Evolutionary conservation across 2,888 invertebrate genomes (phyloP).

Genomic region (Apocheima hispidaria): DNA sequence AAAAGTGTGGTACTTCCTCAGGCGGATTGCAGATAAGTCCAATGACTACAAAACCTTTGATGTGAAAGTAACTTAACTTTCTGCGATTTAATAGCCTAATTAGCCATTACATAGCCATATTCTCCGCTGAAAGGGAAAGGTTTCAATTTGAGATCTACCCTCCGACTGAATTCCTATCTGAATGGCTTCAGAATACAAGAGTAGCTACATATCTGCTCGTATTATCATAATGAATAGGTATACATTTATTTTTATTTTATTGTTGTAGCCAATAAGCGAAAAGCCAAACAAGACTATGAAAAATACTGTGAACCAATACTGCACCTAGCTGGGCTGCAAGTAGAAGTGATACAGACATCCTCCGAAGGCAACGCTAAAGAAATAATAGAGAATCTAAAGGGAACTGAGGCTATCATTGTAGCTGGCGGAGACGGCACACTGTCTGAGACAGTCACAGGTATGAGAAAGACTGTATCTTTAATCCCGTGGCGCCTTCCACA

Average conservation of each 20-base stretch:
- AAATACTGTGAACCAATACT: constrained; percentile 97
- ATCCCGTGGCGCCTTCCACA: too few species aligned
- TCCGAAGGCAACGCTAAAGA: constrained; percentile 95
- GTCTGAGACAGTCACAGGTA: constrained; percentile 93
- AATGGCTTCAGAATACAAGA: neutral
- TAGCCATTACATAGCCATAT: too few species aligned
- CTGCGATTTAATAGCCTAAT: too few species aligned
- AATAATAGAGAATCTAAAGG: constrained; percentile 90
- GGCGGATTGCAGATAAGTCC: too few species aligned
- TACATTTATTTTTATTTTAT: neutral
- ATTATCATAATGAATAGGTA: neutral
- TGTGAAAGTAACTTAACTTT: too few species aligned
- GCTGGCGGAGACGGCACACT: constrained; percentile 98
- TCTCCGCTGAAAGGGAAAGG: too few species aligned
- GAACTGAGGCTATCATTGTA: constrained; percentile 94
- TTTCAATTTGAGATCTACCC: too few species aligned
- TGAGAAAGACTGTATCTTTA: neutral
- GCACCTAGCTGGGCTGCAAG: constrained; percentile 94
- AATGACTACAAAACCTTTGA: too few species aligned
- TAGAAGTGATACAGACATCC: constrained; percentile 89
- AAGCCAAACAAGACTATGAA: constrained; percentile 90
- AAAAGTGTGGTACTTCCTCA: too few species aligned
- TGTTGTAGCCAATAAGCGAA: constrained; percentile 90
- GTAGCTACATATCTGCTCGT: too few species aligned
- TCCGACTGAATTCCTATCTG: too few species aligned